Evolutionary conservation across 1,140 invertebrate genomes (phyloP), one percentile per base, ranked within the genome.

Genomic region (Diorhabda elongata): DNA sequence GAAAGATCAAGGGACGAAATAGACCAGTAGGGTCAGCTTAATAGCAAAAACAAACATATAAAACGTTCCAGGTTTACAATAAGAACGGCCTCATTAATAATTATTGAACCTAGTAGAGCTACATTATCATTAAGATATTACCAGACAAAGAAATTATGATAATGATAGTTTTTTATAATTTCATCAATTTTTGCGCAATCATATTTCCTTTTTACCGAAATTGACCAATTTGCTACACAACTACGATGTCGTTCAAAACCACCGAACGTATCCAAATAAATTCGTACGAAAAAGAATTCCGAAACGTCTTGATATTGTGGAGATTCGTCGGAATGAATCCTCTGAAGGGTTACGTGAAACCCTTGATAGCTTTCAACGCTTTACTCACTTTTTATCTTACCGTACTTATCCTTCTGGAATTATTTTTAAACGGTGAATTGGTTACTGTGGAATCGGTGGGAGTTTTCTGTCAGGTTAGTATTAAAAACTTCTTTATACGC

Each of bases 271-370:
- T 56, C 52, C 52, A n/a, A 56, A 56, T 56, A 26, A 44, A 44
- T 3, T 44, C 44, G 61, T 62, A 62, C 7, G 61, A 62, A 44
- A 62, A 44, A 44, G 61, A 62, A 62, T 62, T 62, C 43, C 44
- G 61, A n/a, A 62, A 62, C 44, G 61, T 62, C 6, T 62, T 62
- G 42, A 62, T 42, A 44, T 62, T 62, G 44, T 44, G 42, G 61
- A 62, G 44, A 44, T 62, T 62, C 11, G 61, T 62, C n/a, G 61
- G 61, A 6, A 62, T 62, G 61, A 42, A 62, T 62, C 61, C 61
- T 44, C 9, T 62, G 43, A 62, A 44, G 11, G 44, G 44, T 11
- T 62, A 44, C 2, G 43, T 62, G 7, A 62, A 42, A 11, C 61
- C 61, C 11, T 47, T 62, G 4, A 44, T 62, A 4, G 44, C 44